These are phyloP conservation scores for Crocuta crocuta DNA, from an alignment of 2,113 vertebrate species.

Conservation along the genomic window DNA sequence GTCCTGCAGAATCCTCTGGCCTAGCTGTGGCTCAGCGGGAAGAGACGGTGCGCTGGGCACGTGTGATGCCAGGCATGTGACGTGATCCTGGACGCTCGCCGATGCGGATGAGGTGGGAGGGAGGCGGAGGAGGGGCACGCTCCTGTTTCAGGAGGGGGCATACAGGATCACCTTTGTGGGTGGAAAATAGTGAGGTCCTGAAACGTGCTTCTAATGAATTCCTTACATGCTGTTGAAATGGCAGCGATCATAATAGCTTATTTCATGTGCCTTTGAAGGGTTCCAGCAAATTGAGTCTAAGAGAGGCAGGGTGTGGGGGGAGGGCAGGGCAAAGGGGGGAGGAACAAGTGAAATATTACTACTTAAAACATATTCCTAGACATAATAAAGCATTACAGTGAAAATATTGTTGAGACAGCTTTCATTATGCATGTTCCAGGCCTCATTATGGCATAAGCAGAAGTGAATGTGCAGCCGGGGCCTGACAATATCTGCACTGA, in stretches of 20 bases:
- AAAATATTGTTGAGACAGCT: constrained; percentile 97
- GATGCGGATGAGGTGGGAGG: neutral
- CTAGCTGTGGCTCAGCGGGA: neutral
- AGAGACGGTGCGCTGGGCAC: neutral
- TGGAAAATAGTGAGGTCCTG: constrained; percentile 75
- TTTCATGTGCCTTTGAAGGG: constrained; percentile 78
- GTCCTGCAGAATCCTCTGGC: neutral
- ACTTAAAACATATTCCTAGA: constrained; percentile 91
- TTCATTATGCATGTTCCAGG: constrained; percentile 95
- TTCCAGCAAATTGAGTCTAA: constrained; percentile 68
- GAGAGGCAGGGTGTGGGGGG: neutral
- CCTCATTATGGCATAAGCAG: constrained; percentile 94
- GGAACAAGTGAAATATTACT: constrained; percentile 87
- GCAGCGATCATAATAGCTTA: constrained; percentile 77
- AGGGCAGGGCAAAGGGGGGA: neutral
- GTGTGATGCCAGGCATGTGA: neutral
- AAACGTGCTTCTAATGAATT: constrained; percentile 69
- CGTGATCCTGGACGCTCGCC: rapidly evolving
- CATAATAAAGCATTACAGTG: constrained; percentile 97
- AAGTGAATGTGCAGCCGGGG: constrained; percentile 94
- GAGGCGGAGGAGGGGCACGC: neutral
- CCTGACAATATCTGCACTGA: constrained; percentile 91
- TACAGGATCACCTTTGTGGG: constrained; percentile 66
- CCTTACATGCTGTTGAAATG: constrained; percentile 65
- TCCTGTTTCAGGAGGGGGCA: constrained; percentile 43